Conservation (phyloP, 2,888 invertebrate genomes). For the Cryptocephalus primarius region DNA sequence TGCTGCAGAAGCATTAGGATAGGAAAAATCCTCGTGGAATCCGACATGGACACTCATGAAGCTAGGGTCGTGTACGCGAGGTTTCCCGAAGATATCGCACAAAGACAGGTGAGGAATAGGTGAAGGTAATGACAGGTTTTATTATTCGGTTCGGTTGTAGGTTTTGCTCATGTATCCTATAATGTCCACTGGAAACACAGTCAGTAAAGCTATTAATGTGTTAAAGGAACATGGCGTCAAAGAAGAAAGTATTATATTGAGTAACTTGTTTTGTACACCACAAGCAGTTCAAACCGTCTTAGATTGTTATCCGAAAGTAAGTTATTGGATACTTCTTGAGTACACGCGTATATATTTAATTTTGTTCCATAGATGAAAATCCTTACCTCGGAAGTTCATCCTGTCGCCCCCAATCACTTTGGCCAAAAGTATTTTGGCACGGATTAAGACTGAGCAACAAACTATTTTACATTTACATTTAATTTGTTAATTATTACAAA, state of each 20-base stretch:
- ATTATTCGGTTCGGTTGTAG: slow-evolving; percentile 16
- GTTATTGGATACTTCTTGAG: not conserved
- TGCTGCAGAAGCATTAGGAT: slow-evolving; percentile 98
- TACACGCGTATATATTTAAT: too few relatives aligned
- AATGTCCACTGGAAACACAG: slow-evolving; percentile 97
- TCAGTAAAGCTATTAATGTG: slow-evolving; percentile 85
- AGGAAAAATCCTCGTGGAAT: slow-evolving; percentile 95
- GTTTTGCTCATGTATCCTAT: slow-evolving; percentile 98
- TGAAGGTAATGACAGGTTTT: not conserved
- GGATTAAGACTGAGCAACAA: slow-evolving; percentile 46
- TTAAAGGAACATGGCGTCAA: slow-evolving; percentile 88
- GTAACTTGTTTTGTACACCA: slow-evolving; percentile 95
- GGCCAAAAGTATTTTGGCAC: slow-evolving; percentile 99
- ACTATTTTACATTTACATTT: not conserved
- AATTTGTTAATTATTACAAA: too few relatives aligned
- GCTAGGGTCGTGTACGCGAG: slow-evolving; percentile 95
- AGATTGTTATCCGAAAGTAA: slow-evolving; percentile 65
- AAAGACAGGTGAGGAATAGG: slow-evolving; percentile 45
- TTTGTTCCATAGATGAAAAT: slow-evolving; percentile 64
- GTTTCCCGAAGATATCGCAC: slow-evolving; percentile 90
- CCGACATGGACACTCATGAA: slow-evolving; percentile 91
- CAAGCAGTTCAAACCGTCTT: slow-evolving; percentile 76
- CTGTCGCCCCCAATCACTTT: slow-evolving; percentile 94
- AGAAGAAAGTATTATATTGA: slow-evolving; percentile 91
- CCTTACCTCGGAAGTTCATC: slow-evolving; percentile 89